These are phyloP conservation scores for Cephalopterus ornatus DNA, from an alignment of 2,113 vertebrate species.

Conservation along the genomic window DNA sequence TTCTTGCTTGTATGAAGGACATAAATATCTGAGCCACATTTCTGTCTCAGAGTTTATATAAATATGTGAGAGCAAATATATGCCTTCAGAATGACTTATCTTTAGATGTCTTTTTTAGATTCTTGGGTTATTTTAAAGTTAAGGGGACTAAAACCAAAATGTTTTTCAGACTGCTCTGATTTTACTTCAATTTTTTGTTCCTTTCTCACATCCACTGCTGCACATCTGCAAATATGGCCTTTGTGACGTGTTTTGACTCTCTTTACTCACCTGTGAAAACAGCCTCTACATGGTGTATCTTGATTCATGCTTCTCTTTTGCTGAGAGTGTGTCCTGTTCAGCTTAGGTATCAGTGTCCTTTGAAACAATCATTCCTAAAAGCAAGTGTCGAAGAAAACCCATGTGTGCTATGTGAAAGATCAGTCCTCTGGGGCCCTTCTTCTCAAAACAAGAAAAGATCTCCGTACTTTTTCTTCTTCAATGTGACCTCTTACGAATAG, in stretches of 20 bases:
- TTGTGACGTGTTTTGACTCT: neutral
- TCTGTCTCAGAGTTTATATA: neutral
- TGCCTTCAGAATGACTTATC: neutral
- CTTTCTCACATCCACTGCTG: neutral
- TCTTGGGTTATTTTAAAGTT: neutral
- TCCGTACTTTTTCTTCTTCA: neutral
- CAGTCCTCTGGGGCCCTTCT: neutral
- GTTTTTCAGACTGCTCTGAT: neutral
- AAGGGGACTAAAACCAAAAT: neutral
- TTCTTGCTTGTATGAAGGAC: neutral
- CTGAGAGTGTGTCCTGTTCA: neutral
- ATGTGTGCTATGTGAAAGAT: neutral
- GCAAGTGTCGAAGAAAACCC: neutral
- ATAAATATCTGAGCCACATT: neutral
- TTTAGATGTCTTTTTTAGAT: neutral
- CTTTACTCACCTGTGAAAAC: neutral
- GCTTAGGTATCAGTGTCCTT: neutral
- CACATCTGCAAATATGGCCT: neutral
- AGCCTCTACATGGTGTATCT: neutral
- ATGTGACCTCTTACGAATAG: neutral
- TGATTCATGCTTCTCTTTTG: neutral
- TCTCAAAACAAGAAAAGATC: neutral
- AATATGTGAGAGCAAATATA: neutral
- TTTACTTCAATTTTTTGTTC: neutral
- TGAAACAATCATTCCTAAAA: neutral